Evolutionary conservation across 2,888 invertebrate species (phyloP), one percentile per base, ranked within the genome.

Genomic region (Therioaphis trifolii): DNA sequence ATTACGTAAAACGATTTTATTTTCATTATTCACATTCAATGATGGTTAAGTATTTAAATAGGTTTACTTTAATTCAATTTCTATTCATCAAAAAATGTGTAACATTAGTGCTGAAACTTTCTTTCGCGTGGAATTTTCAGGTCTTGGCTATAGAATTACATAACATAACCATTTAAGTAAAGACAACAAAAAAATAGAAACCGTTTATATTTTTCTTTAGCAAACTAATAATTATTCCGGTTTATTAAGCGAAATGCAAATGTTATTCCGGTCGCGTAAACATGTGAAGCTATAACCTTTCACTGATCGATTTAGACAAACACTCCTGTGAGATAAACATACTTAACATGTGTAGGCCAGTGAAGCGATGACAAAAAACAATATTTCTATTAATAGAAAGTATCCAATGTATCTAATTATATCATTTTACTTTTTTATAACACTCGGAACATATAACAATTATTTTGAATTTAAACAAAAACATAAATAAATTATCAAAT

Each of bases 211-310:
- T 66, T 61, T 82, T 63, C 52, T 74, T 61, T 35, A 49, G 46
- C 21, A 4, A 49, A 49, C 43, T 46, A 72, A 74, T 74, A 49
- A 74, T 66, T 72, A 82, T 74, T 74, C 82, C 74, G 66, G 82
- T 82, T 82, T 82, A 74, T 63, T 63, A 72, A 82, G 40, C 74
- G 74, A 82, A 82, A 82, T 82, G 46, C 52, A 82, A 82, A 82
- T 82, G 61, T 82, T 74, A 82, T 74, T 74, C 82, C 52, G 40
- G 82, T 82, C 63, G 72, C 52, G 52, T 82, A 52, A 72, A 72
- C 49, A 43, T 46, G n/a, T 63, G 66, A 66, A 63, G 63, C 63
- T 24, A 49, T 40, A 63, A 55, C 74, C 82, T 82, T 82, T 82
- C 82, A 82, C 82, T 74, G 63, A 74, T 80, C 71, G 80, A 72